phyloP scores from a whole-genome alignment of 2,888 invertebrate species.

The Eupithecia centaureata region DNA sequence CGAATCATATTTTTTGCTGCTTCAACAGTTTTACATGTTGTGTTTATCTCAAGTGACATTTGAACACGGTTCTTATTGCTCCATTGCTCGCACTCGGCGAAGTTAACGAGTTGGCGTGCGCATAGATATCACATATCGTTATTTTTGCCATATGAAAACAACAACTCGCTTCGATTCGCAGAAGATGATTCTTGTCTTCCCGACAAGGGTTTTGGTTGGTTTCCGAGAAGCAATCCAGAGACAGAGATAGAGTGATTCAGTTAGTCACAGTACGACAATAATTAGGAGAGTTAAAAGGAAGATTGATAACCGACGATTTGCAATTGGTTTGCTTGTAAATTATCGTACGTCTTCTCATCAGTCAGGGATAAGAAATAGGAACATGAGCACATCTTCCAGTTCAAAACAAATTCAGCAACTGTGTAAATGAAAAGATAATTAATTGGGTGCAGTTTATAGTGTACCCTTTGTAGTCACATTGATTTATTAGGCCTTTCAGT shows the following conservation, averaged over 20 bases:
- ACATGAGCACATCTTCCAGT: constrained; percentile 1
- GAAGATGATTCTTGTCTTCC: constrained; percentile 63
- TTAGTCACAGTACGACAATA: constrained; percentile 41
- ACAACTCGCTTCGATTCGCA: constrained; percentile 58
- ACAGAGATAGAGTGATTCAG: constrained; percentile 30
- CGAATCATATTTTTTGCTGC: constrained; percentile 37
- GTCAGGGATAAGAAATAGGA: constrained; percentile 6
- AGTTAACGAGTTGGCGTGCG: constrained; percentile 40
- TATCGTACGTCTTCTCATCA: constrained; percentile 13
- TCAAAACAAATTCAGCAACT: constrained; percentile 2
- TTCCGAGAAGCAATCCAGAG: constrained; percentile 60
- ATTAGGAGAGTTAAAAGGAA: constrained; percentile 40
- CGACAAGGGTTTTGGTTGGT: constrained; percentile 60
- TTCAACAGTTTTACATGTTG: constrained; percentile 8
- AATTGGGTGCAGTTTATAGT: constrained; percentile 6
- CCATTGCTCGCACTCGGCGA: constrained; percentile 3
- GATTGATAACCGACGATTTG: constrained; percentile 34
- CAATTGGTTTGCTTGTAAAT: constrained; percentile 46
- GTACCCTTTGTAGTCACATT: background rate
- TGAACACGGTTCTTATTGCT: constrained; percentile 11
- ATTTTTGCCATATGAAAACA: constrained; percentile 61
- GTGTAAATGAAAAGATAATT: constrained; percentile 7
- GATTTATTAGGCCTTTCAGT: constrained; percentile 16
- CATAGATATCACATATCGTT: constrained; percentile 44
- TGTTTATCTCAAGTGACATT: constrained; percentile 19